Evolutionary conservation across 2,888 invertebrate species (phyloP).

Genomic region (Noctua fimbriata): DNA sequence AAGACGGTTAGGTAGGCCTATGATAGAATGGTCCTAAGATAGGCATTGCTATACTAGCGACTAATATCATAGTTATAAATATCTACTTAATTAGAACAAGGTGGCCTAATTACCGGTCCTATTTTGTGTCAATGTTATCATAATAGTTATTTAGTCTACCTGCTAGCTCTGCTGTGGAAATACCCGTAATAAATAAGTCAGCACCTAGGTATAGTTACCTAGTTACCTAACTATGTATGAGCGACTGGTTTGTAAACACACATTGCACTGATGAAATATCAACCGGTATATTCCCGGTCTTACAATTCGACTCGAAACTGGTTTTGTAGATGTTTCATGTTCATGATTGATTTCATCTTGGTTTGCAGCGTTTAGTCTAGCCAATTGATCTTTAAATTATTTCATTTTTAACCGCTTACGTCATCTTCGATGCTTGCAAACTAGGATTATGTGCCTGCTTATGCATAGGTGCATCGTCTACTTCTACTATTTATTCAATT

Average conservation of each 20-base stretch:
- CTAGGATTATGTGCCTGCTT: no score
- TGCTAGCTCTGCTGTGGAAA: not conserved
- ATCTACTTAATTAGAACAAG: not conserved
- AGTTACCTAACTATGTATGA: not conserved
- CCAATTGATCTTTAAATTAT: not conserved
- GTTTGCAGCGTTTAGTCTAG: not conserved
- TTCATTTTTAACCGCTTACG: not conserved
- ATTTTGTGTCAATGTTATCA: not conserved
- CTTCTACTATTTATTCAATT: not conserved
- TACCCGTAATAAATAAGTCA: not conserved
- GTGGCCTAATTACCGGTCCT: not conserved
- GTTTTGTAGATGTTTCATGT: not conserved
- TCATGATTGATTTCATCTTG: not conserved
- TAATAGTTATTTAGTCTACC: not conserved
- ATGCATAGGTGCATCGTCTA: not conserved
- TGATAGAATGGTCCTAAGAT: not conserved
- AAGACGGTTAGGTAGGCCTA: not conserved
- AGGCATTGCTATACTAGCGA: not conserved
- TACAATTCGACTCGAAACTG: not conserved
- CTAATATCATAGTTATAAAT: not conserved
- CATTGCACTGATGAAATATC: not conserved
- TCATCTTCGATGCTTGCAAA: not conserved
- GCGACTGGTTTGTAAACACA: conserved; percentile 11
- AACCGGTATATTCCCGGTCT: not conserved
- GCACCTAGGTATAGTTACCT: not conserved